Conservation (phyloP, 2,888 invertebrate genomes). For the Sarcophaga caerulescens region DNA sequence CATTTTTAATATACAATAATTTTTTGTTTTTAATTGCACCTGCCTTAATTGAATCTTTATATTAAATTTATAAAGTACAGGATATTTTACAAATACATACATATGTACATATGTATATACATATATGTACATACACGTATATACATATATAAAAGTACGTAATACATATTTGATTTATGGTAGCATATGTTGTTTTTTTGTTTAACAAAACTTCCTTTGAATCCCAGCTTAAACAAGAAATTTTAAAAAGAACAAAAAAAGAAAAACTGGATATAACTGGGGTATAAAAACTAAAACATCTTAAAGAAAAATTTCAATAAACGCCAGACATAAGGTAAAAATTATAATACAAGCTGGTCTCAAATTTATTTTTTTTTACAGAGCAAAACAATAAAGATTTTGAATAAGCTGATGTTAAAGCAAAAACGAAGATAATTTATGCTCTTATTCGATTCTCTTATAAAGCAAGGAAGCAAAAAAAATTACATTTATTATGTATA, state of each 20-base stretch:
- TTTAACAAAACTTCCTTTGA: background rate
- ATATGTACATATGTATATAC: too few species aligned
- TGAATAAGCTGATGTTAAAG: background rate
- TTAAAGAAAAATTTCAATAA: conserved; percentile 31
- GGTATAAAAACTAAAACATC: background rate
- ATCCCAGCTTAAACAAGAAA: background rate
- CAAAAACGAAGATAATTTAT: background rate
- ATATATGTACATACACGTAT: too few species aligned
- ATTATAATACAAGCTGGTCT: conserved; percentile 12
- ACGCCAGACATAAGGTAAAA: conserved; percentile 15
- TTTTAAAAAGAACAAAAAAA: too few species aligned
- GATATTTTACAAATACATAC: conserved; percentile 22
- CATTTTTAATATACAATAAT: background rate
- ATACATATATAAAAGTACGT: background rate
- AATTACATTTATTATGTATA: background rate
- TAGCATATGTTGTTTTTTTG: conserved; percentile 13
- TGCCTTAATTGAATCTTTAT: conserved; percentile 14
- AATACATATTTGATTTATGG: conserved; percentile 15
- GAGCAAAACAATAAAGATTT: background rate
- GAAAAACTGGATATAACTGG: background rate
- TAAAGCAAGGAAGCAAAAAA: conserved; percentile 47
- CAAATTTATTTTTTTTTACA: background rate
- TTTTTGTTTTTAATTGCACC: conserved; percentile 4
- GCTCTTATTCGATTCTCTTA: conserved; percentile 1
- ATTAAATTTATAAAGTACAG: conserved; percentile 25